phyloP scores from a whole-genome alignment of 1,140 invertebrate species.

The Drosophila arizonae region DNA sequence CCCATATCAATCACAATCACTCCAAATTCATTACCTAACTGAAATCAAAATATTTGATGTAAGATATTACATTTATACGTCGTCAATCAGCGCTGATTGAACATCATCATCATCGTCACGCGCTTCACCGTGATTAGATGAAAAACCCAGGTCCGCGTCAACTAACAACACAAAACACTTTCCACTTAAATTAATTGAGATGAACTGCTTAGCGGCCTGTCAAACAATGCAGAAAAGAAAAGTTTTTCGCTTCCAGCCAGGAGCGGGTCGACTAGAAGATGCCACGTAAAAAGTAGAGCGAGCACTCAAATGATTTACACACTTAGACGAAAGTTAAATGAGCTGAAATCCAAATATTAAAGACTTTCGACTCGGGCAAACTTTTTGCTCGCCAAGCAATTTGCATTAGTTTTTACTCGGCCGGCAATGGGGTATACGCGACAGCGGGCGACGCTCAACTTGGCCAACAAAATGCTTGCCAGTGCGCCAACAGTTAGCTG shows the following conservation, averaged over 20 bases:
- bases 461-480: slow-evolving; percentile 15
- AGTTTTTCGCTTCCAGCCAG: not conserved
- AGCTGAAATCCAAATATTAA: slow-evolving; percentile 4
- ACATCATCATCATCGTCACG: not conserved
- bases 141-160: not conserved
- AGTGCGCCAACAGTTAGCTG: slow-evolving; percentile 46
- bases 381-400: slow-evolving; percentile 17
- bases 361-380: not conserved
- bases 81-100: not conserved
- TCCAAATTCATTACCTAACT: no score
- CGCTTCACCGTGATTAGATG: not conserved
- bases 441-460: slow-evolving; percentile 29
- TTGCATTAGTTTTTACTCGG: slow-evolving; percentile 31
- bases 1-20: no score
- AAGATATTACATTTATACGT: no score
- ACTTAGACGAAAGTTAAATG: not conserved
- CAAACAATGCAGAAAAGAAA: not conserved
- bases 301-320: not conserved
- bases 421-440: slow-evolving; percentile 2
- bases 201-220: not conserved
- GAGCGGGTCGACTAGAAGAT: not conserved
- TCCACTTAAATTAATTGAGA: slow-evolving; percentile 9
- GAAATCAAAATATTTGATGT: no score
- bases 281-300: not conserved
- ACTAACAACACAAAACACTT: slow-evolving; percentile 7